phyloP scores from a whole-genome alignment of 2,113 vertebrate genomes.

The Nettapus auritus region DNA sequence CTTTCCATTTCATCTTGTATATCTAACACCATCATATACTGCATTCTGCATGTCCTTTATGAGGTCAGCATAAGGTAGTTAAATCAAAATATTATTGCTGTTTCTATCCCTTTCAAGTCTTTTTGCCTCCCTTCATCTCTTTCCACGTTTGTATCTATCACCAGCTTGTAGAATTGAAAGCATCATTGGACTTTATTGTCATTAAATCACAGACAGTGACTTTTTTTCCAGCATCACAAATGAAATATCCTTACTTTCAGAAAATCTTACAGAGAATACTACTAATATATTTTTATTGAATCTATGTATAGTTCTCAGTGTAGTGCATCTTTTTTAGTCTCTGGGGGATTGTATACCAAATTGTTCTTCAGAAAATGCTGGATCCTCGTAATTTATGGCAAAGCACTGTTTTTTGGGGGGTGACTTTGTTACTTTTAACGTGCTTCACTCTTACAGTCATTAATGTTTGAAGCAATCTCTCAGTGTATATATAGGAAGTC shows the following conservation, averaged over 20 bases:
- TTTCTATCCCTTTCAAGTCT: neutral
- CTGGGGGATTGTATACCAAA: neutral
- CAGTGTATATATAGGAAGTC: neutral
- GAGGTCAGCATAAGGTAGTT: neutral
- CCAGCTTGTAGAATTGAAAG: neutral
- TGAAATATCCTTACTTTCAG: neutral
- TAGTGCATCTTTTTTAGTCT: neutral
- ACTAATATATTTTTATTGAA: neutral
- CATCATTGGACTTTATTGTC: neutral
- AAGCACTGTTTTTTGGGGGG: neutral
- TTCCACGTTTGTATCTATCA: neutral
- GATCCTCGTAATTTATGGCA: neutral
- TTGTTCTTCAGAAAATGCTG: neutral
- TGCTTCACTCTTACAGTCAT: neutral
- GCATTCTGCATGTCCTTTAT: rapidly evolving
- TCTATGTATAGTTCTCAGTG: neutral
- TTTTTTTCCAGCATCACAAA: neutral
- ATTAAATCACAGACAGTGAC: neutral
- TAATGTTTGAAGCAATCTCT: neutral
- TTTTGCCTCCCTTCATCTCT: neutral
- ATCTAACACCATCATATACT: neutral
- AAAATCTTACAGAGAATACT: neutral
- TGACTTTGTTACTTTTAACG: neutral
- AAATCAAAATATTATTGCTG: neutral
- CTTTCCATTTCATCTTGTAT: neutral